Base-by-base conservation (phyloP, 2,888 invertebrate species). In the Nomada lathburiana region DNA sequence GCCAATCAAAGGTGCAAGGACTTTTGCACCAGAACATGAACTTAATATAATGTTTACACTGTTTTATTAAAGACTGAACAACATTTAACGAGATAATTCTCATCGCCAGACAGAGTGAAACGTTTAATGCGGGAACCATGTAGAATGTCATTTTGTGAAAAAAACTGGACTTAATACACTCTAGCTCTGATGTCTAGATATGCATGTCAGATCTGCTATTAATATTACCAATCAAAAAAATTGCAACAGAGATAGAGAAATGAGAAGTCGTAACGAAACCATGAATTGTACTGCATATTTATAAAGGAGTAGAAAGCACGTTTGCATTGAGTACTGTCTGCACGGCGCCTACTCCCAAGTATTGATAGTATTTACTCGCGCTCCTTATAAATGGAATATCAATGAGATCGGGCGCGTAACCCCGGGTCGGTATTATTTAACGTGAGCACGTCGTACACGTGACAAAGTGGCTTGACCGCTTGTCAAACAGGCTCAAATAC, bases 381-480 rank as follows among this genome's bases (percentile, higher is more conserved):
- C 67, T 62, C 57, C 73, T 77, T 74, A 76, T 82, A 82, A 77
- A 67, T 83, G 77, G 83, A 84, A 84, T 84, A 83, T 83, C 78
- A 83, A 83, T 77, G 69, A 79, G 85, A 84, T 84, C 81, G 80
- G 63, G 70, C 71, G 80, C 81, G 86, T 83, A 77, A 87, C 82
- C 80, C 76, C 76, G 76, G 76, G 85, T 82, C 78, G 79, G 72
- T 77, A 86, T 86, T 84, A 87, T 86, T 88, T 86, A 88, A 86
- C 79, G 71, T 78, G 86, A 77, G 82, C 83, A 85, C 83, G 85
- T 79, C 82, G 79, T 69, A 77, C 70, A 78, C 71, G 81, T 81
- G 85, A 83, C 87, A 82, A 83, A 85, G 82, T 86, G 82, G 86
- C 77, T 71, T 76, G 83, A 85, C 85, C 83, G 83, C 83, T 87